These are phyloP conservation scores for Phaenicophaeus curvirostris DNA, from an alignment of 2,797 vertebrate species.

Conservation along the genomic window DNA sequence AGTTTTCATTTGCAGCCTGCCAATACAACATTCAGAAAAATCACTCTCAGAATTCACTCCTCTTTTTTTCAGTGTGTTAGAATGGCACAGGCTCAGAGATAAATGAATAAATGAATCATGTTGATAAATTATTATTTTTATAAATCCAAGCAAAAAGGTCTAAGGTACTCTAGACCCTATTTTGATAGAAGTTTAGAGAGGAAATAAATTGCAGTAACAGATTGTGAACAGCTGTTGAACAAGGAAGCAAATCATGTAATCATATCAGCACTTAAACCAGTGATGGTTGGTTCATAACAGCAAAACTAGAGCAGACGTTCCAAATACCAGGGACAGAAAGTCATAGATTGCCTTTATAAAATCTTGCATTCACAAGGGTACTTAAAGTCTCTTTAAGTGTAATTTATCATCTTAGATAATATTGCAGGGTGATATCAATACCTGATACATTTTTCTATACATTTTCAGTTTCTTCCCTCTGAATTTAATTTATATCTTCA, in stretches of 20 bases:
- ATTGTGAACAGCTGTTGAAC: constrained; percentile 57
- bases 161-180: neutral
- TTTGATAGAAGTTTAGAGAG: constrained; percentile 21
- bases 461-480: neutral
- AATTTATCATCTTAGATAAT: neutral
- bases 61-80: neutral
- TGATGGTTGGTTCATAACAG: constrained; percentile 21
- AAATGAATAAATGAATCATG: neutral
- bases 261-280: constrained; percentile 49
- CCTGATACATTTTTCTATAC: neutral
- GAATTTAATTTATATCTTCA: neutral
- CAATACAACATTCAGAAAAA: neutral
- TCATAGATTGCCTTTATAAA: neutral
- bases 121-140: constrained; percentile 37
- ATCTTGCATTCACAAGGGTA: neutral
- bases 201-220: constrained; percentile 40
- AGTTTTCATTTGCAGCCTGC: neutral
- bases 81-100: neutral
- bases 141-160: constrained; percentile 1
- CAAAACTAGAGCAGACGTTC: constrained; percentile 25
- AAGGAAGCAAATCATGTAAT: constrained; percentile 44
- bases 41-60: neutral
- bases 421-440: neutral
- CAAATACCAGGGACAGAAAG: neutral
- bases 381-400: neutral